Evolutionary conservation across 2,888 invertebrate species (phyloP), one percentile per base, ranked within the genome.

Genomic region (Drosophila multiciliata): DNA sequence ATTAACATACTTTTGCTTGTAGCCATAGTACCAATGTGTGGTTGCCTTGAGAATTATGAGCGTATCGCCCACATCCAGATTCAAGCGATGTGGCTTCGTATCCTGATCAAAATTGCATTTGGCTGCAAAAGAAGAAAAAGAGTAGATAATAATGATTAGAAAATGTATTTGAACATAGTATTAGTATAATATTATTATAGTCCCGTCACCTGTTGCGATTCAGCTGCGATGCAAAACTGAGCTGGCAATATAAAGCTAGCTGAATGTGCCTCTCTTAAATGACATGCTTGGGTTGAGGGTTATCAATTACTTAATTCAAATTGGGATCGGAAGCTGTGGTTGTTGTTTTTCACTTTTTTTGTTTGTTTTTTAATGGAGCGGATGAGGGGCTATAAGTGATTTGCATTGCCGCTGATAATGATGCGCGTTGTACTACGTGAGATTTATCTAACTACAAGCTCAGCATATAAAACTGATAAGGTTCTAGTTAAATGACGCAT

Each of bases 1-100:
- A 23, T 45, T 45, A 23, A 92, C 93, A 92, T 71, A 93, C 93
- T 91, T 91, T 82, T 93, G 93, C 71, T 91, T 92, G 76, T 91
- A 93, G 69, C 93, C 93, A 89, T 93, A 93, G 87, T 92, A 93
- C 93, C 93, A 93, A 72, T 93, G 90, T 49, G 91, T 89, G 55
- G 92, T 92, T 79, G 93, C 93, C 75, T 92, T 92, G 42, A 92
- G 86, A 76, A 93, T 92, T 55, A 93, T 90, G 66, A 93, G 91
- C 35, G 92, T 80, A 84, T 93, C 93, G 45, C 93, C 93, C 73
- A 93, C 93, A 89, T 93, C 93, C 74, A 93, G 73, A 58, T 82
- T 90, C 38, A 93, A 75, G 57, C 93, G 92, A 87, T 93, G 92
- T 38, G 92, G 92, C 82, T 93, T 93, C 62, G 90, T 87, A 61